A percentile compares a stretch with the other conserved stretches of the same genome.
phyloP scores from a whole-genome alignment of 2,888 invertebrate species.

The Polyommatus icarus region DNA sequence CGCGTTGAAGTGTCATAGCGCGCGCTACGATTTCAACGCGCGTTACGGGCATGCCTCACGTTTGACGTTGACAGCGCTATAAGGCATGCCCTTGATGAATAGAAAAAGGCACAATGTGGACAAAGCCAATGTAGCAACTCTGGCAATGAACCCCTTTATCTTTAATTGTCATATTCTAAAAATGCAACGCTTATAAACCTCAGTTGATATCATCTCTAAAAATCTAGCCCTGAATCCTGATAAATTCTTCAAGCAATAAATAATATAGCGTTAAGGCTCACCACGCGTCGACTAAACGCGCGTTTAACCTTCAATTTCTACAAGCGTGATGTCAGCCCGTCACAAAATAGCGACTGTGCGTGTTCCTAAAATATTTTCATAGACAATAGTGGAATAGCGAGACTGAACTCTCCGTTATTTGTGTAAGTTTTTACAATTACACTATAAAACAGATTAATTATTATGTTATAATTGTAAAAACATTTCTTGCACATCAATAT shows the following conservation, averaged over 20 bases:
- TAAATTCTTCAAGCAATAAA: not conserved
- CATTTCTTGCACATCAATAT: not conserved
- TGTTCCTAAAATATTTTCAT: not conserved
- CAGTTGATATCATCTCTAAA: not conserved
- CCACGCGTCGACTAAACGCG: not conserved
- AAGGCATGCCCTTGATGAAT: too few relatives aligned
- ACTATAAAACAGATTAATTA: not conserved
- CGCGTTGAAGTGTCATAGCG: too few relatives aligned
- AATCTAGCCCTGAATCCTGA: not conserved
- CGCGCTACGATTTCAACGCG: too few relatives aligned
- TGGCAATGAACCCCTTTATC: not conserved
- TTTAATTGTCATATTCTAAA: not conserved
- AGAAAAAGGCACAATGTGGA: too few relatives aligned
- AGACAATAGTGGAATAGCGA: constrained; percentile 17
- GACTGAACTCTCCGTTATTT: not conserved
- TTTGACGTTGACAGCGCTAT: too few relatives aligned
- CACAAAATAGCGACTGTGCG: not conserved
- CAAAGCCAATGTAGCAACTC: not conserved
- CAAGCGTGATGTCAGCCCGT: not conserved
- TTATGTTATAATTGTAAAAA: not conserved
- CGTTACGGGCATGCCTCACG: too few relatives aligned
- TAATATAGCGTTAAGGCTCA: not conserved
- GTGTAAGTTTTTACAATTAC: not conserved
- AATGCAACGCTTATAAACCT: not conserved
- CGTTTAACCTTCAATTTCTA: not conserved